phyloP scores from a whole-genome alignment of 1,140 invertebrate genomes.

The Drosophila tani region DNA sequence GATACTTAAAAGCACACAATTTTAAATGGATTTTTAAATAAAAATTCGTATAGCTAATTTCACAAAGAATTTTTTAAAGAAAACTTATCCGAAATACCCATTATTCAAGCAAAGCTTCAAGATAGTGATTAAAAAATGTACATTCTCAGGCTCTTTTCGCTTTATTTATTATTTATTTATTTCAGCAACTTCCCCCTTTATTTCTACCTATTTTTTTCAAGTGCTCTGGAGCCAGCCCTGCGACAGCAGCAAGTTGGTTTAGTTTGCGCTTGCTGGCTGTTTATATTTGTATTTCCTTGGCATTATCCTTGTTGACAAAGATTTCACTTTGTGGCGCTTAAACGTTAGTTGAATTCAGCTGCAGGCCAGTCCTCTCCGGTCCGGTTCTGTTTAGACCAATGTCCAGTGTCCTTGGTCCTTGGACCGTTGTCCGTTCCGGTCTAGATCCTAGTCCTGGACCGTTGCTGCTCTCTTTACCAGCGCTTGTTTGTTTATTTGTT shows the following conservation, averaged over 20 bases:
- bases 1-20: too few species aligned
- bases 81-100: too few species aligned
- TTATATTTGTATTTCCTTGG: slow-evolving; percentile 84
- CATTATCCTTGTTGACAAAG: slow-evolving; percentile 83
- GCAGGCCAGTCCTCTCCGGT: slow-evolving; percentile 47
- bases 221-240: slow-evolving; percentile 30
- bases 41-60: too few species aligned
- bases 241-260: slow-evolving; percentile 72
- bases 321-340: slow-evolving; percentile 84
- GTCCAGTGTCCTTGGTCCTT: slow-evolving; percentile 13
- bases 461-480: slow-evolving; percentile 78
- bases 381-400: not conserved
- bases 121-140: not conserved
- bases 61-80: too few species aligned
- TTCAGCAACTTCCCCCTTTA: too few species aligned
- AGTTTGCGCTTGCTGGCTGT: slow-evolving; percentile 81
- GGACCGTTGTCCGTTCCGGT: slow-evolving; percentile 34
- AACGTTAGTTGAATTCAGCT: slow-evolving; percentile 79
- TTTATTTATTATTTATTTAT: not conserved
- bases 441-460: slow-evolving; percentile 17
- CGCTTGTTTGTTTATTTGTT: slow-evolving; percentile 78
- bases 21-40: too few species aligned
- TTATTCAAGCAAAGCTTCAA: not conserved
- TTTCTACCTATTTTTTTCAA: not conserved
- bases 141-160: too few species aligned